Base-by-base conservation (phyloP, 1,140 invertebrate genomes). In the Drosophila nebulosa region DNA sequence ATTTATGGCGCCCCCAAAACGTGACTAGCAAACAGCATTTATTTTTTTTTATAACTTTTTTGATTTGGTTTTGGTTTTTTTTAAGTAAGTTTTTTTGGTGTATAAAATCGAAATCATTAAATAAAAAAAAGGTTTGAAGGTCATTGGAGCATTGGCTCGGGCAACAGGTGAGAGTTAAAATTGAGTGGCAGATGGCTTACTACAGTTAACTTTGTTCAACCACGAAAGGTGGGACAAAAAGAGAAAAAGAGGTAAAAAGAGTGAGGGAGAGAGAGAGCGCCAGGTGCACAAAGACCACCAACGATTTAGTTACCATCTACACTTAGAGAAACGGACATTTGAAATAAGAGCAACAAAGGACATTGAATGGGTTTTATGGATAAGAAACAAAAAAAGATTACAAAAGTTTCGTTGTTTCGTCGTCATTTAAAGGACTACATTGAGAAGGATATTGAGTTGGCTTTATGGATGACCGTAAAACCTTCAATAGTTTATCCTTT, bases 1-100 rank as follows among this genome's bases (percentile, higher is more conserved):
- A 78, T 85, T 86, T 85, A 85, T 75, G 83, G 81, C 78, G 81
- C 81, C 81, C 64, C 74, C 75, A 46, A 85, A 85, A 85, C 81
- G 81, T 85, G 81, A 85, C 81, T 75, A 64, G 83, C 81, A 85
- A 81, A 32, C 74, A 27, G 51, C 60, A 26, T 35, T 22, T 16
- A 12, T 10, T 32, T 22, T 57, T 62, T 75, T 75, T 69, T 77
- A 58, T 74, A 59, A 73, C 69, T 74, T 70, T 52, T 76, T 55
- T 42, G 64, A 46, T 46, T 46, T 46, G 16, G 16, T 46, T 57
- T 56, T 52, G 30, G 46, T 59, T 35, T 21, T 50, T n/a, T 52
- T 1, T 39, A n/a, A n/a, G n/a, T n/a, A n/a, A n/a, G 18, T 57
- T 56, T 18, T 63, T 35, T 22, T 27, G 30, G 2, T 14, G 26